Evolutionary conservation across 2,797 vertebrate species (phyloP).

Genomic region (Pyrocephalus nanus): DNA sequence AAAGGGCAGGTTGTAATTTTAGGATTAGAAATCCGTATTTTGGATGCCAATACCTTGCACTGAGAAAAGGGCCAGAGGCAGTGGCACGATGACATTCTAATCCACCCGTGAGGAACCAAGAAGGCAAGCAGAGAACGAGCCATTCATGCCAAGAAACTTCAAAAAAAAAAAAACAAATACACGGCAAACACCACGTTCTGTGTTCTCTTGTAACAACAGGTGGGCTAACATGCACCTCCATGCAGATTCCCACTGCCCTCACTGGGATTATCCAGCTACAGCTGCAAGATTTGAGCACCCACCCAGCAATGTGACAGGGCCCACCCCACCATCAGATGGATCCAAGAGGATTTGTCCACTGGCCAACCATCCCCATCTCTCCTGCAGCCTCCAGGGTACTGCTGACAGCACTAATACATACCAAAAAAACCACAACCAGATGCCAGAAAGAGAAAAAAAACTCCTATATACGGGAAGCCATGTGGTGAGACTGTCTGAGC

Average conservation of each 20-base stretch:
- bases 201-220: neutral
- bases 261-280: neutral
- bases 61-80: neutral
- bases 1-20: neutral
- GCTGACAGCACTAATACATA: neutral
- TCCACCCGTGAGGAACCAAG: neutral
- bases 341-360: neutral
- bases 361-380: neutral
- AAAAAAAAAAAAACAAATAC: neutral
- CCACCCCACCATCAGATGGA: neutral
- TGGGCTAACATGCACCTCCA: rapidly evolving
- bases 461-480: neutral
- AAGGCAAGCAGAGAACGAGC: neutral
- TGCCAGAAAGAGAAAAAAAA: neutral
- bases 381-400: neutral
- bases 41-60: neutral
- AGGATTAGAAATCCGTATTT: neutral
- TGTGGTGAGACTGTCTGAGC: neutral
- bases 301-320: rapidly evolving
- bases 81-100: rapidly evolving
- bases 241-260: neutral
- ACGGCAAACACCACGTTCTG: neutral
- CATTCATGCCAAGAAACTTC: neutral
- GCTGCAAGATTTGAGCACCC: rapidly evolving
- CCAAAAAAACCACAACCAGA: neutral